Conservation (phyloP, 2,113 vertebrate species). For the Xyliphius kryptos region DNA sequence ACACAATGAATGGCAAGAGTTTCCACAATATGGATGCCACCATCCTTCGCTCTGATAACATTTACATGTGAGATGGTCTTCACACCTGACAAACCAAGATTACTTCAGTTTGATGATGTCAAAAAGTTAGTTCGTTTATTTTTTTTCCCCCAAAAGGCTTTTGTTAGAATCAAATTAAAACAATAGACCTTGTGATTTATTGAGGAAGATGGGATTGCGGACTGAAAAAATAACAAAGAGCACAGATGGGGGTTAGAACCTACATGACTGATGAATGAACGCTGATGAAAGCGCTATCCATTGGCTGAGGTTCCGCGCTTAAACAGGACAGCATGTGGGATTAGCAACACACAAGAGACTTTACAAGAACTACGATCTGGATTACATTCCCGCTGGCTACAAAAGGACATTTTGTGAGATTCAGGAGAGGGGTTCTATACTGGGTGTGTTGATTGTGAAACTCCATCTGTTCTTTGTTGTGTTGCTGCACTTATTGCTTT, state of each 20-base stretch:
- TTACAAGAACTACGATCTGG: constrained; percentile 11
- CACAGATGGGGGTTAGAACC: constrained; percentile 6
- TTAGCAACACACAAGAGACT: constrained; percentile 23
- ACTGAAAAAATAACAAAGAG: neutral
- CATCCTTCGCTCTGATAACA: constrained; percentile 75
- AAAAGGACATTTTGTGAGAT: constrained; percentile 19
- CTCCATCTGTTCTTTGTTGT: constrained; percentile 33
- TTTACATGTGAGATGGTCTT: constrained; percentile 66
- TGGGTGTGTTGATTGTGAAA: constrained; percentile 34
- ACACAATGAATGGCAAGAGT: constrained; percentile 85
- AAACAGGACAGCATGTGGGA: constrained; percentile 24
- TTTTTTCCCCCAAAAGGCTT: constrained; percentile 9
- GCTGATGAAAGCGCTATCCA: constrained; percentile 15
- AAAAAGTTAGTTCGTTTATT: no score
- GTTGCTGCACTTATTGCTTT: constrained; percentile 22
- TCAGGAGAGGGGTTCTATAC: constrained; percentile 8
- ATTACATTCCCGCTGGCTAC: constrained; percentile 29
- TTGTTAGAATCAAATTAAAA: neutral
- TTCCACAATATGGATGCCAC: constrained; percentile 70
- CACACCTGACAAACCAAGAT: neutral
- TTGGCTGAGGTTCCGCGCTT: neutral
- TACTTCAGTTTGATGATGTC: constrained; percentile 2
- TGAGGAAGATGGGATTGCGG: constrained; percentile 1
- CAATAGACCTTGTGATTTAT: constrained; percentile 1
- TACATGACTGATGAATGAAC: constrained; percentile 7